Percentiles rank a stretch among this genome's conserved stretches.
These are phyloP conservation scores for Parascotia fuliginaria DNA, from an alignment of 2,888 invertebrate species.

Conservation along the genomic window DNA sequence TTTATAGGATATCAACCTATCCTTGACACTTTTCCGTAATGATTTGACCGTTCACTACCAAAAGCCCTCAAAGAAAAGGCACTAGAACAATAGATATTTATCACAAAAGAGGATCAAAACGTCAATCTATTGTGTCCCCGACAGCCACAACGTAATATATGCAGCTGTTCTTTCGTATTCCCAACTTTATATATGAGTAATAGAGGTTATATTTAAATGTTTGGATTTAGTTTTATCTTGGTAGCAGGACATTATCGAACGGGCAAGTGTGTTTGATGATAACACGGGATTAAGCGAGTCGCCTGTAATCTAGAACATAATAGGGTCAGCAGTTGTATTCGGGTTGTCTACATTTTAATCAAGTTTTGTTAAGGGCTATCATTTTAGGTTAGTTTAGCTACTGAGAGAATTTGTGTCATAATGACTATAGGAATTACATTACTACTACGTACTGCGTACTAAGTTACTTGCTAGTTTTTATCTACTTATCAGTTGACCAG, in stretches of 20 bases:
- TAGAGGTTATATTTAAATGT: slow-evolving; percentile 11
- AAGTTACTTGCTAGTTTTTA: no score
- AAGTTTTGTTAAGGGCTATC: slow-evolving; percentile 14
- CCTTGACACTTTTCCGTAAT: slow-evolving; percentile 10
- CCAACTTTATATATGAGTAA: slow-evolving; percentile 9
- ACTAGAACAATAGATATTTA: slow-evolving; percentile 56
- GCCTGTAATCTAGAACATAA: slow-evolving; percentile 60
- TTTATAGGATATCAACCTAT: neutral
- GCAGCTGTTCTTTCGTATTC: slow-evolving; percentile 34
- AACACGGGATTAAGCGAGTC: slow-evolving; percentile 66
- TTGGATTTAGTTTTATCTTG: slow-evolving; percentile 14
- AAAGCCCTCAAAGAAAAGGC: slow-evolving; percentile 44
- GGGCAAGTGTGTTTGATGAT: slow-evolving; percentile 65
- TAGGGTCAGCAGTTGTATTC: slow-evolving; percentile 48
- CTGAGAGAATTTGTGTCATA: no score
- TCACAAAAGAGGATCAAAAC: slow-evolving; percentile 60
- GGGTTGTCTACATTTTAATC: slow-evolving; percentile 24
- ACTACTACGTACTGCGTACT: no score
- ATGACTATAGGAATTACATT: no score
- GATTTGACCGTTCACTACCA: slow-evolving; percentile 30
- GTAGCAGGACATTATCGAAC: slow-evolving; percentile 60
- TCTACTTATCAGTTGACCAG: no score
- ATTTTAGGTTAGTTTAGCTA: slow-evolving; percentile 2
- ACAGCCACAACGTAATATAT: slow-evolving; percentile 48
- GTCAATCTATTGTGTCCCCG: slow-evolving; percentile 61